A percentile compares a stretch with the other conserved stretches of the same genome.
These are phyloP conservation scores for Pararge aegeria DNA, from an alignment of 1,140 invertebrate genomes.

Conservation along the genomic window DNA sequence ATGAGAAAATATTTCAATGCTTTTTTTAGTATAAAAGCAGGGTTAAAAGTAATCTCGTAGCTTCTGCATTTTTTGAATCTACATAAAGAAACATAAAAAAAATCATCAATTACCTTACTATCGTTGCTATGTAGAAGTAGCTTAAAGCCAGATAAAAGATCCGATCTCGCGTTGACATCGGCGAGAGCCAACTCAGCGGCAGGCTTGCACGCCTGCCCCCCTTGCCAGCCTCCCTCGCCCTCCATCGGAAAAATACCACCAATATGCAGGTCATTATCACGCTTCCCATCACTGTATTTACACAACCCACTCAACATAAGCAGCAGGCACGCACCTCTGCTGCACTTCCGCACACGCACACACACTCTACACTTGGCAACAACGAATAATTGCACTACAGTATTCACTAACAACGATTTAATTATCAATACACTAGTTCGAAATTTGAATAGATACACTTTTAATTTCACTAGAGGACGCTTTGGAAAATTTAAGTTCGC, in stretches of 20 bases:
- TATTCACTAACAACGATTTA: constrained; percentile 66
- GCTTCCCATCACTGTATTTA: constrained; percentile 50
- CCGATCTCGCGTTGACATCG: constrained; percentile 94
- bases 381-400: constrained; percentile 76
- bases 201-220: constrained; percentile 96
- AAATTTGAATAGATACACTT: constrained; percentile 58
- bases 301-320: constrained; percentile 48
- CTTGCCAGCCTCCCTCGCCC: constrained; percentile 97
- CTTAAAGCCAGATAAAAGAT: constrained; percentile 95
- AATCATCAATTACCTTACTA: constrained; percentile 89
- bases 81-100: not conserved
- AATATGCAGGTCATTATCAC: constrained; percentile 90
- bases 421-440: constrained; percentile 72
- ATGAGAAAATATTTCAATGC: no score
- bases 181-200: constrained; percentile 96
- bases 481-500: constrained; percentile 73
- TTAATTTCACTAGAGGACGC: constrained; percentile 77
- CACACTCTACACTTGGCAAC: constrained; percentile 70
- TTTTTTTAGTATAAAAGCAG: no score
- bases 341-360: constrained; percentile 34
- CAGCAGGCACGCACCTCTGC: constrained; percentile 41
- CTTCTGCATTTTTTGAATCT: no score
- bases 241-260: constrained; percentile 98
- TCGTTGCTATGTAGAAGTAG: constrained; percentile 97
- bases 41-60: no score